Evolutionary conservation across 1,140 invertebrate genomes (phyloP).

Genomic region (Drosophila sechellia): DNA sequence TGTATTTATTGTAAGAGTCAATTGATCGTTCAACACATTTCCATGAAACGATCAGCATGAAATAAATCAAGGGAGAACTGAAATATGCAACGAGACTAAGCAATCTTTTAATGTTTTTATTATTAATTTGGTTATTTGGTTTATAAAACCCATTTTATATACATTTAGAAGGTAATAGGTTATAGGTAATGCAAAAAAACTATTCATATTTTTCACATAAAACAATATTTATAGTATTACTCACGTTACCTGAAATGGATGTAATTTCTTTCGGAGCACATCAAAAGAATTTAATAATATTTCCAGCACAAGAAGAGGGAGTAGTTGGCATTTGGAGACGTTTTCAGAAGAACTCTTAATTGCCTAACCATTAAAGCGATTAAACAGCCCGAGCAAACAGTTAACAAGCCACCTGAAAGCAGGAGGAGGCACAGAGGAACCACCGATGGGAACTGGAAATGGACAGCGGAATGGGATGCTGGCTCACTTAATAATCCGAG

Average conservation of each 20-base stretch:
- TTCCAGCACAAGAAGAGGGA: background rate
- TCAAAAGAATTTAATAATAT: conserved; percentile 17
- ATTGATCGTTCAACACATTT: conserved; percentile 61
- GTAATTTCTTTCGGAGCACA: conserved; percentile 4
- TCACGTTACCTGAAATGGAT: too few relatives aligned
- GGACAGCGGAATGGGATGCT: conserved; percentile 55
- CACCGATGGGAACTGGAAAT: conserved; percentile 36
- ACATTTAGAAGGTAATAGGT: too few relatives aligned
- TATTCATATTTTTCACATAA: background rate
- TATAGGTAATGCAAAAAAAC: too few relatives aligned
- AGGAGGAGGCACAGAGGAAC: conserved; percentile 21
- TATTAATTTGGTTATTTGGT: too few relatives aligned
- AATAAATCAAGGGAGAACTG: conserved; percentile 54
- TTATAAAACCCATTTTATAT: background rate
- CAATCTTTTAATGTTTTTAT: background rate
- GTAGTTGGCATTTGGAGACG: conserved; percentile 16
- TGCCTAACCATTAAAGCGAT: conserved; percentile 79
- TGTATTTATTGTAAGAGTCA: conserved; percentile 68
- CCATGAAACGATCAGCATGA: conserved; percentile 72
- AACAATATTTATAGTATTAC: background rate
- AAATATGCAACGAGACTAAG: conserved; percentile 6
- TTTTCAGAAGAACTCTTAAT: conserved; percentile 64
- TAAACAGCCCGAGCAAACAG: conserved; percentile 76
- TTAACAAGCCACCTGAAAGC: conserved; percentile 43
- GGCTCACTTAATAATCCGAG: conserved; percentile 79